Evolutionary conservation across 2,888 invertebrate species (phyloP), one percentile per base, ranked within the genome.

Genomic region (Oxyscelio sp.): DNA sequence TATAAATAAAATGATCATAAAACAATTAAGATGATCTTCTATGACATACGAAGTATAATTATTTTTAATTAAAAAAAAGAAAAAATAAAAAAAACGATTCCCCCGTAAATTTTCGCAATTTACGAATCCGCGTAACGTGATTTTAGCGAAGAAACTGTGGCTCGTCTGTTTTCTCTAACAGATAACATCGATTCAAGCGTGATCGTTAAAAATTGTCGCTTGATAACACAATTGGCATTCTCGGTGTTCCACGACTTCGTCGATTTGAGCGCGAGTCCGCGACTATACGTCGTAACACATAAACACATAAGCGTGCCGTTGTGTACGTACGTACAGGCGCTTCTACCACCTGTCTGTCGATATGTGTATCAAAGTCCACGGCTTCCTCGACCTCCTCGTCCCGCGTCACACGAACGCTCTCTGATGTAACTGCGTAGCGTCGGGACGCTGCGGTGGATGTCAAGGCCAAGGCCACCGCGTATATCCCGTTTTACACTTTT

Each of bases 401-500:
- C 68, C 77, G 65, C 85, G 79, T 85, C 85, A 77, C 75, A 79
- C 90, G 88, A 90, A 88, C 88, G 90, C 66, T 74, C 87, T 90
- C 91, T 91, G 92, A 92, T 92, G 92, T 90, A 92, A 93, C 91
- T 93, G 92, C 93, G 92, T 92, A 92, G 92, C 91, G 90, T 92
- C 91, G 91, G 92, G 92, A 92, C 92, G 91, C 89, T 89, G 89
- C 89, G 90, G 91, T 91, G 89, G 87, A 91, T 91, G 91, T 91
- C 90, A 91, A 91, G 91, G 91, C 89, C 90, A 90, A 90, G 90
- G 90, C 83, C 88, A 85, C 65, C 83, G 85, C 84, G 85, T 86
- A 83, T 80, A 83, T 80, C 68, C 71, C 63, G 54, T 84, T 73
- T 78, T 61, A 78, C 74, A 83, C 73, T 80, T 81, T 75, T 85